Evolutionary conservation across 2,797 vertebrate species (phyloP), one percentile per base, ranked within the genome.

Genomic region (Varecia variegata): DNA sequence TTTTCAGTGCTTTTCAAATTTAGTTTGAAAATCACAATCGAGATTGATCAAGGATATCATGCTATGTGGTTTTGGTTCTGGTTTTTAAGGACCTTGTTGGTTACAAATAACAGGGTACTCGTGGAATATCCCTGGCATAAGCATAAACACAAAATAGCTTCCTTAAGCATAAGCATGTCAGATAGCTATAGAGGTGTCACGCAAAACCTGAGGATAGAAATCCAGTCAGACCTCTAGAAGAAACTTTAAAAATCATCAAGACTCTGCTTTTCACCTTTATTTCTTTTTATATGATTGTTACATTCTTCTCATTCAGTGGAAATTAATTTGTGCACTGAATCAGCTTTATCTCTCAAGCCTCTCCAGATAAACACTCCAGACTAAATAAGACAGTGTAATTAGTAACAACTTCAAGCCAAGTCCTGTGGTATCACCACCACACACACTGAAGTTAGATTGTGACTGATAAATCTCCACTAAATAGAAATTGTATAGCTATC

Each of bases 21-120:
- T 92, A 38, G 32, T 82, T 90, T 96, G 35, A 94, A 90, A 45
- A 87, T 71, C 40, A 54, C 8, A 70, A 3, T 80, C 4, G 79
- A 60, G 56, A 70, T 70, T 80, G 58, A 68, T 87, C 45, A 88
- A 62, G n/a, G 50, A 90, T 86, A 68, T 90, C 62, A 83, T 54
- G 52, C 80, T 76, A 68, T 2, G 14, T 40, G 25, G 10, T 45
- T 88, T 84, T 73, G 13, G 43, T 86, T 96, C 50, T 89, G 9
- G 5, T 82, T 90, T 87, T 97, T 81, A 94, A 94, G 60, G 43
- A 94, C 43, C 79, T 95, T 62, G 4, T 83, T 96, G 65, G 54
- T 88, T 93, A 20, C 38, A 93, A 56, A 88, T 93, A 88, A 52
- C 5, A 67, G 38, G 7, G 21, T 82, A 60, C 47, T 92, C 20